Evolutionary conservation across 2,113 vertebrate species (phyloP), one percentile per base, ranked within the genome.

Genomic region (Gallinago undulata): DNA sequence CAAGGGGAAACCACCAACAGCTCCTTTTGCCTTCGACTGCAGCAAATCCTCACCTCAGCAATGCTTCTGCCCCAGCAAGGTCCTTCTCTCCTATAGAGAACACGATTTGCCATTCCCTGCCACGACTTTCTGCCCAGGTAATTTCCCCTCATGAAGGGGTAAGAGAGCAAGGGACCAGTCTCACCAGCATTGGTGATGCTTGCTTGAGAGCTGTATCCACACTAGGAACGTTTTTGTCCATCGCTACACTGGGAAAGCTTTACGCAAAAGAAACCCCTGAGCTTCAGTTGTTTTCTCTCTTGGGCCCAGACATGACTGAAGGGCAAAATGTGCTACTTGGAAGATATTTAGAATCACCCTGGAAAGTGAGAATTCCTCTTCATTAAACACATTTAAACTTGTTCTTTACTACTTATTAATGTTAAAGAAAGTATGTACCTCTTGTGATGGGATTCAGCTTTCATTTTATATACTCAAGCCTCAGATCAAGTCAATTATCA

Each of bases 301-400:
- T 0, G 0, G 31, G 39, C 62, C 45, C 55, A 74, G 41, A 27
- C 4, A 17, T 3, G 15, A 43, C 30, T 55, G 12, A 87, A 51
- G 39, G 90, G 43, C 23, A 93, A 91, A 90, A 21, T 5, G 9
- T 47, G 67, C 41, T n/a, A 47, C 14, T 62, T 56, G 1, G 6
- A 66, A 35, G 23, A 62, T 23, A 73, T 7, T n/a, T 62, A 22
- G 7, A 62, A 37, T 62, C 68, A 69, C 12, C 15, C 6, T 79
- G 53, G 13, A 68, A 92, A 92, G 48, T 47, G 13, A 73, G 11
- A 93, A 76, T n/a, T 74, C 39, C 31, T 83, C 70, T 76, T 25
- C 30, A 48, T 68, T 76, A 73, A 68, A 82, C 19, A 76, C 39
- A 48, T 62, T 85, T 85, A 72, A 85, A 35, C 41, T 50, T 19